Base-by-base conservation (phyloP, 1,140 invertebrate genomes). In the Matsumurasca onukii region DNA sequence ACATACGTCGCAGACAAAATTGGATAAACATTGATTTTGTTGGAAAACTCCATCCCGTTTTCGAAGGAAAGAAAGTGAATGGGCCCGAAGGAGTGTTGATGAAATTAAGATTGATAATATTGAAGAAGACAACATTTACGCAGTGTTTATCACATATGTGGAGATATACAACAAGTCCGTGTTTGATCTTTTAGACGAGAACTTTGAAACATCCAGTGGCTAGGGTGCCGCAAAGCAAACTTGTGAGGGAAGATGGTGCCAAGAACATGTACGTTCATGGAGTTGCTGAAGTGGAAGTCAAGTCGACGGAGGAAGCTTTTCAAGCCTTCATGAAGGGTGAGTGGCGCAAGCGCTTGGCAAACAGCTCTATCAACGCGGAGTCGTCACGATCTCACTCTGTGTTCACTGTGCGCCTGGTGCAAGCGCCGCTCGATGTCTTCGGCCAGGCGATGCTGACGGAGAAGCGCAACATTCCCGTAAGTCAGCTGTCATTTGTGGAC, bases 141-240 rank as follows among this genome's bases (percentile, higher is more conserved):
- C 92, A 25, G 92, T 99, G 3, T 99, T 99, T 82, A 87, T 99
- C 3, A 96, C 94, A 1, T 99, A 97, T 77, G 87, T 98, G 69
- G 97, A 99, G 82, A 94, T 99, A 76, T 99, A 99, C 80, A 99
- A 99, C 77, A 98, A 99, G 75, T 91, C 88, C 78, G 93, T 98
- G 5, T 99, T 94, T 82, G 98, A 99, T 85, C 84, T 99, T 22
- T 82, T 99, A 2, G 95, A 98, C 75, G 86, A 92, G 64, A 75
- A 45, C 39, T 45, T 45, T 9, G 39, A 45, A 45, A n/a, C 9
- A 12, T n/a, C 39, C n/a, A 45, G 9, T 45, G 9, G 30, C 12
- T 2, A 85, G 81, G 73, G 73, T 73, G 34, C 71, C 83, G 3
- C 86, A 88, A 75, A 84, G 84, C 39, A 91, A 90, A 82, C 85